These are phyloP conservation scores for Pachyrhynchus sulphureomaculatus DNA, from an alignment of 1,140 invertebrate genomes.

Conservation along the genomic window DNA sequence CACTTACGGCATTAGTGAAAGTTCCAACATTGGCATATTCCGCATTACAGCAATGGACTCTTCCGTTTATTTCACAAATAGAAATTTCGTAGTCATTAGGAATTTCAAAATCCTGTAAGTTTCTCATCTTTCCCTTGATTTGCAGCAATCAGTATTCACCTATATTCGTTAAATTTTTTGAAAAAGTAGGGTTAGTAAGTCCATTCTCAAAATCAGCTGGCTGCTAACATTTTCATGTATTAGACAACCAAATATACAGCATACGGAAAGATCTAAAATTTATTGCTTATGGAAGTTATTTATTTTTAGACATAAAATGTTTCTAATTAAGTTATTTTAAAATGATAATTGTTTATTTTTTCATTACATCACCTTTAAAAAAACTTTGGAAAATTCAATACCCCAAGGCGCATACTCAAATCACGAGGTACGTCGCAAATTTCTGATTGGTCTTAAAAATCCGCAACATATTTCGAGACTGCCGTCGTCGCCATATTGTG, in stretches of 20 bases:
- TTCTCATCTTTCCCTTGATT: conserved; percentile 36
- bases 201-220: no score
- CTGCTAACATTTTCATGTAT: no score
- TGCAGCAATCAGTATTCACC: background rate
- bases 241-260: background rate
- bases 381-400: no score
- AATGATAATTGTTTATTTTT: no score
- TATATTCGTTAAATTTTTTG: background rate
- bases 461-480: conserved; percentile 22
- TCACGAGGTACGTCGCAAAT: conserved; percentile 14
- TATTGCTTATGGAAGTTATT: no score
- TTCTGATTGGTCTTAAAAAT: background rate
- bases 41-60: conserved; percentile 40
- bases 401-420: conserved; percentile 18
- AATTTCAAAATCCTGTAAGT: conserved; percentile 40
- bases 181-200: background rate
- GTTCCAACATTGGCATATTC: conserved; percentile 42
- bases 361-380: no score
- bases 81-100: conserved; percentile 39
- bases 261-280: no score
- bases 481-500: conserved; percentile 26
- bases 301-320: no score
- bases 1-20: conserved; percentile 46
- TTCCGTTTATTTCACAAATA: conserved; percentile 48
- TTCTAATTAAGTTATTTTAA: no score